phyloP scores from a whole-genome alignment of 1,140 invertebrate genomes.

The Bradysia coprophila region DNA sequence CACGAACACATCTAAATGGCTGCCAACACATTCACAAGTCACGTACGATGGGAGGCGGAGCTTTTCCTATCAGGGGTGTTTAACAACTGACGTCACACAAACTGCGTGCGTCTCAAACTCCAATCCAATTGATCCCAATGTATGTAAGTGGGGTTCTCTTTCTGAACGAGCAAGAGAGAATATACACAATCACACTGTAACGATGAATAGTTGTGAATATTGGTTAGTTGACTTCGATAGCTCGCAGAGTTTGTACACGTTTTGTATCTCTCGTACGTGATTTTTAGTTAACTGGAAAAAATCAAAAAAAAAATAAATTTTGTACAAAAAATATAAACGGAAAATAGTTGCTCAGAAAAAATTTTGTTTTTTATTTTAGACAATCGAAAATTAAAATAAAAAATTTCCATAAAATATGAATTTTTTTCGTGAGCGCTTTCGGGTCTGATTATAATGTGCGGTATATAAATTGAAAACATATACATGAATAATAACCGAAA shows the following conservation, averaged over 20 bases:
- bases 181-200: conserved; percentile 1
- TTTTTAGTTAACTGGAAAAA: not conserved
- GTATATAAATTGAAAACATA: not conserved
- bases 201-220: conserved; percentile 10
- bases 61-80: not conserved
- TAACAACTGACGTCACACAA: not conserved
- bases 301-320: not conserved
- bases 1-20: no score
- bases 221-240: conserved; percentile 27
- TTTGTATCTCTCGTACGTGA: conserved; percentile 8
- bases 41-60: not conserved
- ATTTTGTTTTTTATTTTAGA: not conserved
- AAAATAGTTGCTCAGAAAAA: not conserved
- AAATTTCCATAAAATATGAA: not conserved
- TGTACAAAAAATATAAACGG: not conserved
- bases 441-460: not conserved
- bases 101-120: not conserved
- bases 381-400: not conserved
- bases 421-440: conserved; percentile 1
- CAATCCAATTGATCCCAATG: not conserved
- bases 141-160: not conserved
- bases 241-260: conserved; percentile 25
- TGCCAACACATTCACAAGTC: no score
- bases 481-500: not conserved
- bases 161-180: not conserved